Evolutionary conservation across 2,888 invertebrate genomes (phyloP), one percentile per base, ranked within the genome.

Genomic region (Cephalotes varians): DNA sequence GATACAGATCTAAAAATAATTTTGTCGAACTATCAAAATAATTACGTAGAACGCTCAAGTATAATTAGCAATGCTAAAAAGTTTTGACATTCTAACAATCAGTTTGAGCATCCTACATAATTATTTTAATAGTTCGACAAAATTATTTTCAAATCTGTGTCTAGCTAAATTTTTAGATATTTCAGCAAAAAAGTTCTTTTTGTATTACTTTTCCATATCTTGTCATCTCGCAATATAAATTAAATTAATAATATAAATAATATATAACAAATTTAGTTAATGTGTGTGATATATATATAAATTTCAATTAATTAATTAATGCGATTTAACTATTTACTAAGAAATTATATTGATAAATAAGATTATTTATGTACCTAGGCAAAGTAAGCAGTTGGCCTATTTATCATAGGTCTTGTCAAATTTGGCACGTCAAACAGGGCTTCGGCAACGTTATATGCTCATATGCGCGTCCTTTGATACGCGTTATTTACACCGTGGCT

Each of bases 401-500:
- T 69, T 69, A 65, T 65, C 51, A 40, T 31, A 64, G 56, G 56
- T 34, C 31, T 25, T 54, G 69, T 21, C 56, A 69, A 69, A 79
- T 79, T 69, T 44, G 56, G 44, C 34, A 56, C 21, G 54, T 44
- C 56, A 58, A 79, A 79, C 31, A 56, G 56, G 18, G 25, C 31
- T 31, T 56, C 69, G 31, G 31, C 25, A 44, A 44, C 56, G 49
- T 79, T 58, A 79, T 79, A 44, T 58, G 69, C 71, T 79, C 77
- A 79, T 79, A 69, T 79, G 18, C 54, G 10, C 69, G 25, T 79
- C 77, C 77, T 79, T 79, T 79, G 77, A 79, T 79, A 69, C 31
- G 56, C 69, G 69, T 69, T 79, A 77, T 77, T 77, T 77, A 77
- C 77, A 69, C 12, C 77, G 77, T 44, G 77, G 77, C 77, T 56